phyloP scores from a whole-genome alignment of 2,888 invertebrate genomes.

The Busseola fusca region DNA sequence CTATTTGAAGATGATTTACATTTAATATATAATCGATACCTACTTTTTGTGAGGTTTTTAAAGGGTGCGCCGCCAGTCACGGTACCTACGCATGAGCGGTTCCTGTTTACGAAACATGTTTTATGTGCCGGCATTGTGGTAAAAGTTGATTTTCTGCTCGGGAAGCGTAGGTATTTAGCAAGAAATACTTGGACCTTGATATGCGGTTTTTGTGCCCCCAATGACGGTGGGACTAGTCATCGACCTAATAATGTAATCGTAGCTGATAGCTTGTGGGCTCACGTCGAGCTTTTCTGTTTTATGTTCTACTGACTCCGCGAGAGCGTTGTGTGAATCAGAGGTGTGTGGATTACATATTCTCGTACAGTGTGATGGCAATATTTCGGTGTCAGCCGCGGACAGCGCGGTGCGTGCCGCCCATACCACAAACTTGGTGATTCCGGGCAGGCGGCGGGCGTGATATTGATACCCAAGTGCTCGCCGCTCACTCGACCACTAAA shows the following conservation, averaged over 20 bases:
- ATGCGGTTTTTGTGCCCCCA: slow-evolving; percentile 49
- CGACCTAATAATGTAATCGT: slow-evolving; percentile 1
- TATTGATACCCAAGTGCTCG: slow-evolving; percentile 49
- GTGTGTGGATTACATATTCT: slow-evolving; percentile 53
- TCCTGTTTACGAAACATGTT: slow-evolving; percentile 86
- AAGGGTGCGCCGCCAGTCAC: slow-evolving; percentile 61
- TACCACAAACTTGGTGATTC: slow-evolving; percentile 67
- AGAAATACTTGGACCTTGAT: slow-evolving; percentile 71
- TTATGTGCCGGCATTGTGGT: slow-evolving; percentile 80
- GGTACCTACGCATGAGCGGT: slow-evolving; percentile 68
- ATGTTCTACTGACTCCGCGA: slow-evolving; percentile 24
- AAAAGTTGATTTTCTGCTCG: slow-evolving; percentile 86
- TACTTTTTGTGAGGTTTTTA: slow-evolving; percentile 56
- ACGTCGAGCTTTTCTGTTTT: background rate
- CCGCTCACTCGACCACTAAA: slow-evolving; percentile 47
- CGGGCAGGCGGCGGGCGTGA: slow-evolving; percentile 59
- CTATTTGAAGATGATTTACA: slow-evolving; percentile 58
- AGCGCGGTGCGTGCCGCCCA: slow-evolving; percentile 65
- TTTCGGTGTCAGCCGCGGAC: slow-evolving; percentile 68
- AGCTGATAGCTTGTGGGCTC: background rate
- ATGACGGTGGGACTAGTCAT: slow-evolving; percentile 26
- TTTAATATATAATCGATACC: slow-evolving; percentile 51
- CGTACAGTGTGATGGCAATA: slow-evolving; percentile 63
- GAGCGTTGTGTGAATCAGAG: slow-evolving; percentile 48
- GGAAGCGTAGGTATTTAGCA: slow-evolving; percentile 77